Conservation (phyloP, 2,888 invertebrate genomes). For the Itoplectis maculator region DNA sequence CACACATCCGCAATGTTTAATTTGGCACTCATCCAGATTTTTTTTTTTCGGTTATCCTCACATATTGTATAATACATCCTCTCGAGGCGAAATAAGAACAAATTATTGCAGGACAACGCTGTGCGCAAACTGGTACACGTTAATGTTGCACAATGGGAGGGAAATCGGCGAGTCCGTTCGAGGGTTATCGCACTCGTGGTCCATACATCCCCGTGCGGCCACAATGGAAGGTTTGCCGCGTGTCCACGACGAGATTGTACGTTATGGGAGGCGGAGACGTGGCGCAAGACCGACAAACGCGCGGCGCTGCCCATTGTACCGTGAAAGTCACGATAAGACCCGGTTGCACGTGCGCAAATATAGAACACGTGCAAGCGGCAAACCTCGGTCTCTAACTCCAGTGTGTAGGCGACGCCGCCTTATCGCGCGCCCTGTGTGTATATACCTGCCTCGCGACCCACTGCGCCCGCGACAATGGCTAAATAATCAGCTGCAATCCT, state of each 20-base stretch:
- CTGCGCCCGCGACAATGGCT: constrained; percentile 25
- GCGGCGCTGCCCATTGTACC: constrained; percentile 60
- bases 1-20: too few species aligned
- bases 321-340: constrained; percentile 67
- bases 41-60: too few species aligned
- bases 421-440: constrained; percentile 24
- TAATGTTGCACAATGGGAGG: constrained; percentile 30
- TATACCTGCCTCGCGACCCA: constrained; percentile 22
- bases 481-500: constrained; percentile 50
- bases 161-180: constrained; percentile 26
- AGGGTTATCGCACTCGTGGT: constrained; percentile 53
- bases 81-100: not conserved
- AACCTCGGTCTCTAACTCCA: constrained; percentile 39
- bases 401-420: constrained; percentile 11
- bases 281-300: constrained; percentile 53
- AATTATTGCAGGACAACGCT: not conserved
- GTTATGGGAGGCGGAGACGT: constrained; percentile 30
- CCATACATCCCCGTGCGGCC: constrained; percentile 63
- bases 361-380: constrained; percentile 45
- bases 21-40: too few species aligned
- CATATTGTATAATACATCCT: not conserved
- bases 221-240: constrained; percentile 62
- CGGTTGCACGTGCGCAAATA: constrained; percentile 62
- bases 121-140: not conserved
- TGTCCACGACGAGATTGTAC: constrained; percentile 40